phyloP scores from a whole-genome alignment of 23 tunicate genomes.

The Clavelina lepadiformis region DNA sequence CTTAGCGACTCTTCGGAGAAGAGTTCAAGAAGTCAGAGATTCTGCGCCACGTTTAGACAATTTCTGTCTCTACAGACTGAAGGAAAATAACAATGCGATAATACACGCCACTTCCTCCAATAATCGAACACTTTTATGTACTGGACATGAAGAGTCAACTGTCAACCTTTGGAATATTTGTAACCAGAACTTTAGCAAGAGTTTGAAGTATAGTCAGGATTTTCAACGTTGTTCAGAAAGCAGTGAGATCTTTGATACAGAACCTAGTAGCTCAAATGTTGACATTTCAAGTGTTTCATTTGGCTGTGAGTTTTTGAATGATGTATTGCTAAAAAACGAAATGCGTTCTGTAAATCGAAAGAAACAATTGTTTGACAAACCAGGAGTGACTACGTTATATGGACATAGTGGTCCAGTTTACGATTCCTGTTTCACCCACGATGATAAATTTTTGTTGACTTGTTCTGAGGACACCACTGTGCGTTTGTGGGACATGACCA shows the following conservation, averaged over 20 bases:
- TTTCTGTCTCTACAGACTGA: constrained; percentile 3
- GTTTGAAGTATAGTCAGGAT: too few species aligned
- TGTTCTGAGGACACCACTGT: constrained; percentile 72
- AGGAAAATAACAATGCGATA: not conserved
- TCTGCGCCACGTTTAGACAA: constrained; percentile 1
- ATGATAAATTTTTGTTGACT: constrained; percentile 59
- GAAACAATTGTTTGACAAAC: not conserved
- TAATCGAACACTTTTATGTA: not conserved
- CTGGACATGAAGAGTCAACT: constrained; percentile 37
- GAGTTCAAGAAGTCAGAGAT: not conserved
- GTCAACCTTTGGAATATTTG: constrained; percentile 28
- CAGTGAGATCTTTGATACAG: too few species aligned
- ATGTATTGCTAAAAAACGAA: not conserved
- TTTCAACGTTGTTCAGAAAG: too few species aligned
- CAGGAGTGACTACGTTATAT: constrained; percentile 4
- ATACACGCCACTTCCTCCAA: constrained; percentile 4
- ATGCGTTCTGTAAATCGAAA: not conserved
- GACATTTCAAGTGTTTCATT: constrained; percentile 32
- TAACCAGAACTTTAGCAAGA: not conserved
- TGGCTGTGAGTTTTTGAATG: constrained; percentile 28
- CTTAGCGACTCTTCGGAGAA: not conserved
- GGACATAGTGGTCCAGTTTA: constrained; percentile 72
- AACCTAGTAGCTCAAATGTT: not conserved
- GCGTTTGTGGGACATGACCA: constrained; percentile 64
- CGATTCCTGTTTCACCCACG: constrained; percentile 48